Evolutionary conservation across 2,113 vertebrate species (phyloP).

Genomic region (Cephalopterus ornatus): DNA sequence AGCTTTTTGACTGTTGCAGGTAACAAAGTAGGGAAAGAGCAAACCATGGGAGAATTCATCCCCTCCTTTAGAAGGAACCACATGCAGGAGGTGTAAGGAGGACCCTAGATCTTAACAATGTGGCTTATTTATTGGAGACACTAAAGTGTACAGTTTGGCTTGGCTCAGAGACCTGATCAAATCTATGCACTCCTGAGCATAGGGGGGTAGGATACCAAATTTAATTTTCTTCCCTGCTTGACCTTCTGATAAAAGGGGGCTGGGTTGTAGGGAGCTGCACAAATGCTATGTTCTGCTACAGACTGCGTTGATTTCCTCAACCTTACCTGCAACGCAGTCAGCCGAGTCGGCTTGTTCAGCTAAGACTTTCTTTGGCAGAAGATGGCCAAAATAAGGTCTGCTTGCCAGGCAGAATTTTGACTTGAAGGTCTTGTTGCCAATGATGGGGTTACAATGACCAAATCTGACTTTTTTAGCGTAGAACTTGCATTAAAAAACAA

Average conservation of each 20-base stretch:
- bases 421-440: neutral
- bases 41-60: neutral
- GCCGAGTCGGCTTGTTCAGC: neutral
- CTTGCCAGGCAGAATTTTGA: neutral
- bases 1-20: constrained; percentile 85
- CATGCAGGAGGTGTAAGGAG: constrained; percentile 37
- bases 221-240: neutral
- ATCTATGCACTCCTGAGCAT: constrained; percentile 29
- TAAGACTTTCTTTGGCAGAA: neutral
- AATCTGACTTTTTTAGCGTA: neutral
- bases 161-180: constrained; percentile 26
- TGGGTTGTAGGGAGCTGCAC: neutral
- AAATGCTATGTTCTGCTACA: constrained; percentile 33
- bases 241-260: neutral
- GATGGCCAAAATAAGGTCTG: neutral
- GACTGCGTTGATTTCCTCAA: neutral
- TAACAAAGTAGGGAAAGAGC: constrained; percentile 48
- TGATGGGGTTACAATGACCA: neutral
- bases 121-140: constrained; percentile 82
- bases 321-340: neutral
- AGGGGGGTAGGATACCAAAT: neutral
- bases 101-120: constrained; percentile 59
- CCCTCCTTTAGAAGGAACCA: neutral
- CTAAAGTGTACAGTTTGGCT: constrained; percentile 78
- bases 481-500: neutral